Evolutionary conservation across 1,140 invertebrate genomes (phyloP).

Genomic region (Galleria mellonella): DNA sequence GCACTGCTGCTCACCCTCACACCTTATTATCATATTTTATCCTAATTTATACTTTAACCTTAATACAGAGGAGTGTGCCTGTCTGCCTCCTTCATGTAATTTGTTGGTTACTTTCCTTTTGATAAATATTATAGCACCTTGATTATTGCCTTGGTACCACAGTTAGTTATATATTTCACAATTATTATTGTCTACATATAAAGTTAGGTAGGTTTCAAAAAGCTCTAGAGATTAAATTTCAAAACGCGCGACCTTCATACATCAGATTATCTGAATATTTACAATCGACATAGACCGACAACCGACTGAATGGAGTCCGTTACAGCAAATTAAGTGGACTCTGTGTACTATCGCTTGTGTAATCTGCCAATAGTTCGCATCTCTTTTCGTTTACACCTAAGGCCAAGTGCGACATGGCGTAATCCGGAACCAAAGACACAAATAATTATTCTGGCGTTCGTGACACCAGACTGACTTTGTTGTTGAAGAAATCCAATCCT

Average conservation of each 20-base stretch:
- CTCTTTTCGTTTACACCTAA: neutral
- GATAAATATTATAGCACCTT: too few species aligned
- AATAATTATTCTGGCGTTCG: too few species aligned
- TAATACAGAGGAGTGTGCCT: too few species aligned
- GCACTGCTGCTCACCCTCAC: too few species aligned
- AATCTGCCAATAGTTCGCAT: neutral
- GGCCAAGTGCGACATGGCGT: neutral
- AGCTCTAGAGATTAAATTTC: slow-evolving; percentile 48
- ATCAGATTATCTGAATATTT: slow-evolving; percentile 56
- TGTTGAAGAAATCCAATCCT: too few species aligned
- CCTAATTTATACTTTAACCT: too few species aligned
- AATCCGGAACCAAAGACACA: neutral
- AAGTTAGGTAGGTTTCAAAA: slow-evolving; percentile 21
- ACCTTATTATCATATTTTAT: too few species aligned
- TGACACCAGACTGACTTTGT: too few species aligned
- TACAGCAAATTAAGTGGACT: too few species aligned
- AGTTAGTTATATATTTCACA: slow-evolving; percentile 12
- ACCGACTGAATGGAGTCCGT: slow-evolving; percentile 24
- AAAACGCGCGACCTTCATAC: slow-evolving; percentile 49
- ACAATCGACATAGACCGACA: slow-evolving; percentile 32
- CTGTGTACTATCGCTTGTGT: neutral
- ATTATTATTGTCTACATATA: slow-evolving; percentile 8
- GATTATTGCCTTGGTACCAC: too few species aligned
- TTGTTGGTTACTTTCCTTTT: too few species aligned
- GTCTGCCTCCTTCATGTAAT: too few species aligned